Evolutionary conservation across 1,140 invertebrate species (phyloP).

Genomic region (Phymastichus coffea): DNA sequence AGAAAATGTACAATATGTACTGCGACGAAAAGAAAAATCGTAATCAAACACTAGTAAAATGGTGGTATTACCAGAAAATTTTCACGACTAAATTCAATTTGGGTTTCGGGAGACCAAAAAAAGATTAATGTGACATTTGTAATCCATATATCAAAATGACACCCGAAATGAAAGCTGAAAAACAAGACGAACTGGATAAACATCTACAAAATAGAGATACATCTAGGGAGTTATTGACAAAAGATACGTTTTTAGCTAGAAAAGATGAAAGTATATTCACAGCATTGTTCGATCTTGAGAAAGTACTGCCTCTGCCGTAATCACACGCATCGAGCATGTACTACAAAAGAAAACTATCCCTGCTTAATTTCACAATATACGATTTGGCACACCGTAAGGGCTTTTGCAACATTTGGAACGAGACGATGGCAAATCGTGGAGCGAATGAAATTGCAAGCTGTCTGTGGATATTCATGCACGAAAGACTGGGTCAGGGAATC

Average conservation of each 20-base stretch:
- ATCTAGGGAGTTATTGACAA: neutral
- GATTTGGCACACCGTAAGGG: conserved; percentile 38
- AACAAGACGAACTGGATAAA: neutral
- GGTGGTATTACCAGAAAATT: neutral
- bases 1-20: neutral
- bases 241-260: neutral
- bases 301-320: conserved; percentile 25
- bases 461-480: conserved; percentile 38
- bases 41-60: neutral
- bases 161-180: neutral
- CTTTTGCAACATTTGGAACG: conserved; percentile 52
- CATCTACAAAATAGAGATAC: neutral
- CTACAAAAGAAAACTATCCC: conserved; percentile 49
- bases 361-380: conserved; percentile 54
- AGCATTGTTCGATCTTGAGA: conserved; percentile 29
- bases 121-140: neutral
- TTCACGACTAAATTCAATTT: neutral
- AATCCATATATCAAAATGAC: neutral
- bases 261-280: neutral
- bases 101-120: neutral
- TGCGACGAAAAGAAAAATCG: neutral
- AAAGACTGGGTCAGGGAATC: conserved; percentile 9
- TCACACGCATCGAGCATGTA: conserved; percentile 34
- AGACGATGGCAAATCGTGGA: conserved; percentile 47
- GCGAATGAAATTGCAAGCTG: conserved; percentile 52